Evolutionary conservation across 2,888 invertebrate species (phyloP).

Genomic region (Lycia hirtaria): DNA sequence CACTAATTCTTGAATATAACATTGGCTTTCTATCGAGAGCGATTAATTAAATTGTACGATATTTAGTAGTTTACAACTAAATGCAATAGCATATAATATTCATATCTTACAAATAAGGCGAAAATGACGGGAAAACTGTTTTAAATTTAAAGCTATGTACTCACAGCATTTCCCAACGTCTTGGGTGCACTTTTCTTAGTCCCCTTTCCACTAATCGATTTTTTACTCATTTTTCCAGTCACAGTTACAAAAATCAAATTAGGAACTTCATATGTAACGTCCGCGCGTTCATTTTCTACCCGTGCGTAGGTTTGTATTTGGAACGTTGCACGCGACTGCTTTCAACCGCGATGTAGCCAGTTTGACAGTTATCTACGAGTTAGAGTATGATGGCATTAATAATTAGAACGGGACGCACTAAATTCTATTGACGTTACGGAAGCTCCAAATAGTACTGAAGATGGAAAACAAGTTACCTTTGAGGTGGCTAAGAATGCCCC

Average conservation of each 20-base stretch:
- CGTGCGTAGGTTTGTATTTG: constrained; percentile 43
- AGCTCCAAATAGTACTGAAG: constrained; percentile 11
- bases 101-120: background rate
- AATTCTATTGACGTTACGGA: constrained; percentile 30
- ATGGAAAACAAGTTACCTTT: constrained; percentile 26
- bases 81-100: background rate
- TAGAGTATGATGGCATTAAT: constrained; percentile 51
- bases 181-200: constrained; percentile 45
- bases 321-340: constrained; percentile 54
- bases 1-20: too few species aligned
- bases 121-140: constrained; percentile 1
- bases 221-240: constrained; percentile 52
- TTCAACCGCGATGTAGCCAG: constrained; percentile 45
- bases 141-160: constrained; percentile 14
- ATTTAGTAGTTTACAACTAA: background rate
- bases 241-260: constrained; percentile 20
- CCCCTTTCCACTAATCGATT: constrained; percentile 44
- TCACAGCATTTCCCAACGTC: constrained; percentile 26
- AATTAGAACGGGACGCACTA: constrained; percentile 50
- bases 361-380: constrained; percentile 54
- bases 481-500: constrained; percentile 4
- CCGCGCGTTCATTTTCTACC: constrained; percentile 56
- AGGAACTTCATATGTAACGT: constrained; percentile 23
- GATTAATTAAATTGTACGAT: too few species aligned
- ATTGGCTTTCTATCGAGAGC: too few species aligned